These are phyloP conservation scores for Hestina assimilis DNA, from an alignment of 1,140 invertebrate species.

Conservation along the genomic window DNA sequence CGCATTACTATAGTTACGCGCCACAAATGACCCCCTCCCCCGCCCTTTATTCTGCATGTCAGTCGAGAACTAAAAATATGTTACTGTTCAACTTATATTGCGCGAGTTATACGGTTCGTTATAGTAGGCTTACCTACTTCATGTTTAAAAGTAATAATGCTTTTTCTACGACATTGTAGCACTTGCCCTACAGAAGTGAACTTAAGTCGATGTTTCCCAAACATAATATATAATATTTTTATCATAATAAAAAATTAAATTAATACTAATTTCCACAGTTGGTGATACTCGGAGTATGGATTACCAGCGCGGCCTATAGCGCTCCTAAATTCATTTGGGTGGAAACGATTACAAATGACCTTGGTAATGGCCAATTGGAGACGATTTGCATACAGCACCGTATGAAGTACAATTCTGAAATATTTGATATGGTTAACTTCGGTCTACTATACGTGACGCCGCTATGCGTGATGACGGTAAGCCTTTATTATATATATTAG, in stretches of 20 bases:
- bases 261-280: constrained; percentile 72
- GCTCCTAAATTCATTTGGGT: constrained; percentile 87
- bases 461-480: constrained; percentile 85
- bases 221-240: neutral
- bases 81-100: too few species aligned
- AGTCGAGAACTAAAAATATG: too few species aligned
- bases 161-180: too few species aligned
- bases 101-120: too few species aligned
- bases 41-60: too few species aligned
- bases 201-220: too few species aligned
- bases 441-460: constrained; percentile 86
- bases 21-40: too few species aligned
- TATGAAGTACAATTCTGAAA: constrained; percentile 85
- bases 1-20: too few species aligned
- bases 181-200: too few species aligned
- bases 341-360: constrained; percentile 81
- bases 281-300: constrained; percentile 87
- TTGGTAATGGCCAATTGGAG: constrained; percentile 80
- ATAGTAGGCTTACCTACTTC: too few species aligned
- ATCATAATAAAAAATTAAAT: neutral
- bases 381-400: constrained; percentile 86
- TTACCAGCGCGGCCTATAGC: constrained; percentile 86
- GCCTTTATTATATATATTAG: constrained; percentile 29
- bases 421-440: constrained; percentile 88
- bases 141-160: too few species aligned